Conservation (phyloP, 23 tunicate species). For the Ciona savignyi region DNA sequence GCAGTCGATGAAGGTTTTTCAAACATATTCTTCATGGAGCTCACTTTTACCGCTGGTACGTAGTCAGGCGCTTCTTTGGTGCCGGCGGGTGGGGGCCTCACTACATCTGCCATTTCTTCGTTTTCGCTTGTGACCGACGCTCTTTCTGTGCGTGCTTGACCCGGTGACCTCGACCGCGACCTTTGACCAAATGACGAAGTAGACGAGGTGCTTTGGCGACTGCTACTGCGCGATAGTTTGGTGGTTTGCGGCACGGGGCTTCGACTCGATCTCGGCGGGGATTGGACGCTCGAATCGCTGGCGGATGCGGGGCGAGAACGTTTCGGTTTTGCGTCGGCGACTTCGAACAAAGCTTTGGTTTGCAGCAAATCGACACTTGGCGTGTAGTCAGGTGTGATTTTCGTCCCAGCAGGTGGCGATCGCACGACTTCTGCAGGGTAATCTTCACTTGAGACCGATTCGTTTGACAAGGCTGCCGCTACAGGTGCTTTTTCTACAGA, state of each 20-base stretch:
- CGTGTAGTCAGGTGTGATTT: constrained; percentile 62
- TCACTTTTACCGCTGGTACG: constrained; percentile 47
- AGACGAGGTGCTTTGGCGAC: constrained; percentile 33
- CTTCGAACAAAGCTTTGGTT: constrained; percentile 68
- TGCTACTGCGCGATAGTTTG: constrained; percentile 14
- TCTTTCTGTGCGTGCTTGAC: neutral
- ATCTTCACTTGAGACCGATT: constrained; percentile 7
- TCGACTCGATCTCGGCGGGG: constrained; percentile 31
- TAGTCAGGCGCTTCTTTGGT: constrained; percentile 78
- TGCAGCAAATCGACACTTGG: constrained; percentile 57
- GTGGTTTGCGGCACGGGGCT: constrained; percentile 16
- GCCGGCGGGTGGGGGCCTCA: constrained; percentile 90
- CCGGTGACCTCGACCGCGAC: constrained; percentile 34
- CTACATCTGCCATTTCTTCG: constrained; percentile 45
- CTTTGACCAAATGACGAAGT: constrained; percentile 5
- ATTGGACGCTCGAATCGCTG: neutral
- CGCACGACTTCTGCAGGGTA: constrained; percentile 32
- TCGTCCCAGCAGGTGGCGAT: constrained; percentile 87
- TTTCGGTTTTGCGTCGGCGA: neutral
- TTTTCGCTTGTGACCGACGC: neutral
- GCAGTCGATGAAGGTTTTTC: constrained; percentile 17
- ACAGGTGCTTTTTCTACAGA: neutral
- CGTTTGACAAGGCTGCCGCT: neutral
- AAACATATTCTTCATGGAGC: constrained; percentile 53
- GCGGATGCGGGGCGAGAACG: constrained; percentile 2